Evolutionary conservation across 2,888 invertebrate species (phyloP), one percentile per base, ranked within the genome.

Genomic region (Nemotelus nigrinus): DNA sequence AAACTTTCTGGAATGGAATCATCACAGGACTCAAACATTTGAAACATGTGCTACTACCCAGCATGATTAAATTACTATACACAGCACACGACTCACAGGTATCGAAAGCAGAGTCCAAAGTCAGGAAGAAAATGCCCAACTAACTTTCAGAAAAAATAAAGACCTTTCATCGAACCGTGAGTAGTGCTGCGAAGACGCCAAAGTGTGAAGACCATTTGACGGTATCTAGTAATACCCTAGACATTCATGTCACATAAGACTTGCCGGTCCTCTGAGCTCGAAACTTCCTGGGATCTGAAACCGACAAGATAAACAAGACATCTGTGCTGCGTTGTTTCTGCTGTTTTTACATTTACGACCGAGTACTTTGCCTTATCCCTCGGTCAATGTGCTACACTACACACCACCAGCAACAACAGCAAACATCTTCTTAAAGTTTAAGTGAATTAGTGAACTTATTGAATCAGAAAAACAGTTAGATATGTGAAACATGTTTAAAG

Each of bases 21-120:
- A 70, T 70, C 70, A 70, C 25, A 70, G 53, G 70, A 70, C 70
- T 55, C 70, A 70, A 60, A 70, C 43, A 70, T 70, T 5, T 39
- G 70, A 43, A 70, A 55, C 70, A 47, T 55, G 55, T 70, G 70
- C 55, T 70, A 8, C 47, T 53, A 43, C 70, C 70, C 53, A 43
- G 44, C 70, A 70, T 55, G 70, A 70, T 70, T 70, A 70, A 70
- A 70, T 70, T 70, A 70, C 70, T 55, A 8, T 44, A 53, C 53
- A 55, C 70, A 25, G 25, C 25, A 25, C 67, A 70, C 8, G 68
- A 68, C 50, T 39, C 55, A 41, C 55, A 8, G 2, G 70, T 53
- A 53, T 53, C 41, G 55, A 70, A 70, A 25, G 25, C 25, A 25
- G 25, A 25, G 25, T 25, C 25, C 25, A 25, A 25, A 25, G 25